A percentile compares a stretch with the other conserved stretches of the same genome.
These are phyloP conservation scores for Tinea trinotella DNA, from an alignment of 2,888 invertebrate genomes.

Conservation along the genomic window DNA sequence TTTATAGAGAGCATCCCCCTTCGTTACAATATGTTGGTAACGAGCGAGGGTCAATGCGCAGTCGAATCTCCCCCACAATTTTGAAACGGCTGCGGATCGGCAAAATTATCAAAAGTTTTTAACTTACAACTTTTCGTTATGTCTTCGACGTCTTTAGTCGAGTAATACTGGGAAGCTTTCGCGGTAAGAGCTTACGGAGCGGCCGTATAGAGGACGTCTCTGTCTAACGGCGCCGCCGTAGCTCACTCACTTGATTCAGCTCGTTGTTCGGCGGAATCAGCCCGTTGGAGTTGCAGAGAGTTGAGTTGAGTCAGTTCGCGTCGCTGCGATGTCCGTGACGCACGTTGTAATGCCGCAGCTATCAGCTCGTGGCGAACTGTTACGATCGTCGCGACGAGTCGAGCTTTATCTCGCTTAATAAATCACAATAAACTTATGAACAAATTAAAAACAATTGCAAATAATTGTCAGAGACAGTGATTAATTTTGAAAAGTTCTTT, in stretches of 20 bases:
- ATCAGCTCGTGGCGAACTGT: slow-evolving; percentile 36
- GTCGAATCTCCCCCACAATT: slow-evolving; percentile 54
- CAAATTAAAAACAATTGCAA: slow-evolving; percentile 58
- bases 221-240: neutral
- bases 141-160: slow-evolving; percentile 29
- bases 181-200: slow-evolving; percentile 43
- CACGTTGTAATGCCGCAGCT: slow-evolving; percentile 41
- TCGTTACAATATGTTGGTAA: slow-evolving; percentile 66
- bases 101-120: slow-evolving; percentile 68
- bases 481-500: slow-evolving; percentile 52
- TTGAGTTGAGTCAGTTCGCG: slow-evolving; percentile 41
- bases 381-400: slow-evolving; percentile 55
- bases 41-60: slow-evolving; percentile 60
- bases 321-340: slow-evolving; percentile 54
- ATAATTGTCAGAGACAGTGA: slow-evolving; percentile 47
- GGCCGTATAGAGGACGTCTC: slow-evolving; percentile 1
- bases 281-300: neutral
- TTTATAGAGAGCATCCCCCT: slow-evolving; percentile 66
- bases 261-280: slow-evolving; percentile 5
- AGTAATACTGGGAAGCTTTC: slow-evolving; percentile 40
- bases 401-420: slow-evolving; percentile 46
- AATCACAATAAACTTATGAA: slow-evolving; percentile 51
- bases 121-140: slow-evolving; percentile 65
- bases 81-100: slow-evolving; percentile 47
- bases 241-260: no score